Evolutionary conservation across 1,140 invertebrate species (phyloP), one percentile per base, ranked within the genome.

Genomic region (Drosophila elegans): DNA sequence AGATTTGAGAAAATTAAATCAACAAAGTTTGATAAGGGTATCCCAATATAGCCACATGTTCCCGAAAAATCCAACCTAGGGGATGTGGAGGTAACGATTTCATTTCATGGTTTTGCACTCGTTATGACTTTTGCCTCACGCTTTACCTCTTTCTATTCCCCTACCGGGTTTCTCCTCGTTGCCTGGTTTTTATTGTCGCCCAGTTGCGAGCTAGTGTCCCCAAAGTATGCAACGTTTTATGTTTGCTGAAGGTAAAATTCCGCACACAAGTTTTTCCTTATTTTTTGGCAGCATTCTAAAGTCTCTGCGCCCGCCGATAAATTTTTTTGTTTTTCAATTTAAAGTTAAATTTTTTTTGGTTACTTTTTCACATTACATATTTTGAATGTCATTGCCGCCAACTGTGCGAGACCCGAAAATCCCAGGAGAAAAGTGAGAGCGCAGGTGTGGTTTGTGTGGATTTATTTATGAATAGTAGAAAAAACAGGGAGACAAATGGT

Each of bases 31-130:
- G 7, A 41, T 21, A 41, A 71, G 67, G 27, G 67, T 69, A 71
- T 71, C 27, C 27, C 32, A 39, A 27, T 46, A 29, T 5, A 27
- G 51, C 27, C 42, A 21, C 5, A 12, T 27, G 1, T 25, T 48
- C 2, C 29, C 10, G 0, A 25, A 57, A 46, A 45, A 55, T 45
- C 49, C 51, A 21, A 10, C 34, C 39, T 48, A 32, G 13, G 54
- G 57, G 56, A 12, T 51, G 76, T 62, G 73, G 48, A 46, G 83
- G 77, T 84, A 90, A 90, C 84, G 84, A 89, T 90, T 88, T 89
- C 84, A 89, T 89, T 89, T 89, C 84, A 89, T 90, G 84, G 85
- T 78, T 90, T 89, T 89, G 84, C 85, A 89, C 84, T 89, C 84
- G 84, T 89, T 89, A 89, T 89, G 84, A 89, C 84, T 89, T 83